These are phyloP conservation scores for Camponotus floridanus DNA, from an alignment of 1,140 invertebrate genomes.

Conservation along the genomic window DNA sequence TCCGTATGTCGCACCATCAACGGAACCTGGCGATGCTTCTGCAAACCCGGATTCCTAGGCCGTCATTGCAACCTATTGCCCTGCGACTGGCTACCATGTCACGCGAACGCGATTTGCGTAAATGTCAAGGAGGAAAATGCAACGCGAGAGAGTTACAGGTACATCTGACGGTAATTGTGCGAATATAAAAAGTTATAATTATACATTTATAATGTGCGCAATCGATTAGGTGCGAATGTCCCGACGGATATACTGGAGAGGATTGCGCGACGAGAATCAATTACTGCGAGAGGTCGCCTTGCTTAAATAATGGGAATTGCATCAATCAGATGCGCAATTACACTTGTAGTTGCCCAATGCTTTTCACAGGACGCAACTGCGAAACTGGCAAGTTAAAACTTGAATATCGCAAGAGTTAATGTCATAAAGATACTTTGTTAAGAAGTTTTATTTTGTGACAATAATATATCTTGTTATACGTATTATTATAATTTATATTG, in stretches of 20 bases:
- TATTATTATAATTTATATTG: too few species aligned
- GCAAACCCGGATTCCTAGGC: constrained; percentile 87
- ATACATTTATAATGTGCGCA: not conserved
- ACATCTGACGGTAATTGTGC: not conserved
- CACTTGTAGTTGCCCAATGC: constrained; percentile 81
- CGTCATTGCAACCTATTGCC: constrained; percentile 86
- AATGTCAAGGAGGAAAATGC: constrained; percentile 82
- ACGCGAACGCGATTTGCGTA: constrained; percentile 85
- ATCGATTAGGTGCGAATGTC: constrained; percentile 85
- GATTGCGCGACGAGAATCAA: constrained; percentile 85
- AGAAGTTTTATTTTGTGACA: not conserved
- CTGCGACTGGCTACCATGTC: constrained; percentile 88
- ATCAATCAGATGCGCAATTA: constrained; percentile 79
- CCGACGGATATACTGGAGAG: constrained; percentile 85
- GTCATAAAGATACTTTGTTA: not conserved
- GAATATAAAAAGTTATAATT: not conserved
- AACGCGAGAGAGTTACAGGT: constrained; percentile 83
- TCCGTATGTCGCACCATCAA: constrained; percentile 86
- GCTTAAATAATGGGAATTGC: constrained; percentile 87
- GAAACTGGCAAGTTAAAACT: constrained; percentile 78
- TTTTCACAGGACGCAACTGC: constrained; percentile 83
- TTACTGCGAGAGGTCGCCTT: constrained; percentile 87
- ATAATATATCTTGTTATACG: not conserved
- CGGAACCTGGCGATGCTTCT: constrained; percentile 88
- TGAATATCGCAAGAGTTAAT: not conserved